These are phyloP conservation scores for Drosophila neotestacea DNA, from an alignment of 2,888 invertebrate genomes.

Conservation along the genomic window DNA sequence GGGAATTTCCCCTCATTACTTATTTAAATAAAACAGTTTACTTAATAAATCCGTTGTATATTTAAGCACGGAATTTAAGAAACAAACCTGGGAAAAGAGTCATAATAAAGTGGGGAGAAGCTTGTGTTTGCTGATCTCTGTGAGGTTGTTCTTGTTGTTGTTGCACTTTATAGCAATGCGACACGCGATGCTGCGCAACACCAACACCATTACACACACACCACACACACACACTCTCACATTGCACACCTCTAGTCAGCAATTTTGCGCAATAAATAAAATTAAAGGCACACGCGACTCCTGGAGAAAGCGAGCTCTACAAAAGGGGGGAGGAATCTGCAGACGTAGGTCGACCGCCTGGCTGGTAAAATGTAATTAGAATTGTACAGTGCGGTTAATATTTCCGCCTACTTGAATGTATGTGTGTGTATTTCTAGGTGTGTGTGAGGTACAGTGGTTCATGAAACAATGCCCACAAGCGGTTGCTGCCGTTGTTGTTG, in stretches of 20 bases:
- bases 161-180: conserved; percentile 70
- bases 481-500: conserved; percentile 51
- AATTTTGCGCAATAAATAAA: conserved; percentile 79
- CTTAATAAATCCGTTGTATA: conserved; percentile 1
- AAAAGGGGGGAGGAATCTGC: conserved; percentile 9
- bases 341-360: conserved; percentile 28
- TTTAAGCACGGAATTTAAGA: conserved; percentile 10
- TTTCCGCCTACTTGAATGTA: conserved; percentile 75
- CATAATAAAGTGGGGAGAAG: conserved; percentile 4
- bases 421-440: conserved; percentile 16
- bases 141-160: conserved; percentile 22
- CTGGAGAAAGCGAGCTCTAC: conserved; percentile 11
- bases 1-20: background rate
- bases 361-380: conserved; percentile 81
- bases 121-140: background rate
- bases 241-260: conserved; percentile 59
- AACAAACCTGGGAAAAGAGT: conserved; percentile 25
- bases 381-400: conserved; percentile 83
- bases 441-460: conserved; percentile 37
- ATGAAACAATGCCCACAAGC: conserved; percentile 75
- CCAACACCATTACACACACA: conserved; percentile 32
- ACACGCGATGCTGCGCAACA: conserved; percentile 70
- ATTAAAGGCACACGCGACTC: conserved; percentile 71
- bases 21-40: background rate
- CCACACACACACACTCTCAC: conserved; percentile 28